Conservation (phyloP, 2,888 invertebrate genomes). For the Cheilosia scutellata region DNA sequence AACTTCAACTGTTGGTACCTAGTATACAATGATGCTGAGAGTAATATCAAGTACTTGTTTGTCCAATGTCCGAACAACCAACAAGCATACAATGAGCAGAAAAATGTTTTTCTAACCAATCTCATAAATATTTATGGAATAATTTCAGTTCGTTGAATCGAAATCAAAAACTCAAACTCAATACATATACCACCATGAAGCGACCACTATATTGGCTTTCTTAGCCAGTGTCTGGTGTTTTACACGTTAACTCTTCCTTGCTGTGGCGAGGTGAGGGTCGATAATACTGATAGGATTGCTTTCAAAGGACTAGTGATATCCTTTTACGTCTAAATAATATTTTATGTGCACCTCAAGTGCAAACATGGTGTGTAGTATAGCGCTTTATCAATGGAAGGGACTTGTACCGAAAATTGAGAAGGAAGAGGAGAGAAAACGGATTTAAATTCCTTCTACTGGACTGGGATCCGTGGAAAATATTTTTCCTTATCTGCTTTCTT, state of each 20-base stretch:
- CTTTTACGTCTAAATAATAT: constrained; percentile 64
- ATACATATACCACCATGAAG: constrained; percentile 27
- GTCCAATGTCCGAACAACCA: constrained; percentile 52
- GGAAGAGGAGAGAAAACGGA: not conserved
- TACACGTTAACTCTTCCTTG: constrained; percentile 63
- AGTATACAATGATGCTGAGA: constrained; percentile 7
- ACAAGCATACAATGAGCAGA: constrained; percentile 64
- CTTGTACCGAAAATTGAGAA: constrained; percentile 28
- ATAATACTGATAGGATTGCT: constrained; percentile 52
- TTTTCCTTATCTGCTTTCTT: constrained; percentile 5
- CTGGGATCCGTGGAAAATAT: constrained; percentile 15
- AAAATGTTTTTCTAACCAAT: constrained; percentile 57
- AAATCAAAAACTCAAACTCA: constrained; percentile 72
- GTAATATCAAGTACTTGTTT: constrained; percentile 51
- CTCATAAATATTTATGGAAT: constrained; percentile 76
- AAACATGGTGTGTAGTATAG: constrained; percentile 16
- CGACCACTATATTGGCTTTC: constrained; percentile 53
- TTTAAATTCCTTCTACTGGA: constrained; percentile 36
- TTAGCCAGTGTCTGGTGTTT: constrained; percentile 59
- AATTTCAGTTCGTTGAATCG: constrained; percentile 75
- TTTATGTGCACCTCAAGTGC: constrained; percentile 68
- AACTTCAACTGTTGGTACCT: constrained; percentile 40
- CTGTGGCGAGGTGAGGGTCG: not conserved
- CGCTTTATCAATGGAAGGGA: constrained; percentile 27
- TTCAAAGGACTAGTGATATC: constrained; percentile 54